Evolutionary conservation across 2,888 invertebrate genomes (phyloP).

Genomic region (Platycheirus rosarum): DNA sequence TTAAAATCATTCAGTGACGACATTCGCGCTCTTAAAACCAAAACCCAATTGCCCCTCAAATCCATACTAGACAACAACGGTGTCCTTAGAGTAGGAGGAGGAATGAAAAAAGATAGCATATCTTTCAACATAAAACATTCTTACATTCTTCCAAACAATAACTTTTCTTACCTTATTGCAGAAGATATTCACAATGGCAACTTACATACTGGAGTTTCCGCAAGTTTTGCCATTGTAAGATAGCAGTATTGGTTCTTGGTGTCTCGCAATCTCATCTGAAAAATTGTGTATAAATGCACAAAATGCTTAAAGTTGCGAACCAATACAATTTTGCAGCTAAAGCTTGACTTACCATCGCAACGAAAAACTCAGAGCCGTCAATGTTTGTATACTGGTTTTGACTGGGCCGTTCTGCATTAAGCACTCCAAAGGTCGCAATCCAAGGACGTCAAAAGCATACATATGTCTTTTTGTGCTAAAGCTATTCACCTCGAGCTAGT

Average conservation of each 20-base stretch:
- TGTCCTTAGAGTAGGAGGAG: conserved; percentile 1
- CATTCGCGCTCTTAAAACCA: not conserved
- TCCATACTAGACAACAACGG: not conserved
- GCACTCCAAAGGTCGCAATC: too few relatives aligned
- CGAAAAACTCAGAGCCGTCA: too few relatives aligned
- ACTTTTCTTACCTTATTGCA: conserved; percentile 7
- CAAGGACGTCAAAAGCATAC: too few relatives aligned
- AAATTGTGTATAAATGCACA: not conserved
- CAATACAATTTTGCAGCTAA: not conserved
- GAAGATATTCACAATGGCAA: not conserved
- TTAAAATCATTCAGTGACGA: too few relatives aligned
- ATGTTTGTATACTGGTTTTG: too few relatives aligned
- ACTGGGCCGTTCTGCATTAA: too few relatives aligned
- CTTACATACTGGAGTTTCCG: not conserved
- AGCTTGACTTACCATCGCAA: too few relatives aligned
- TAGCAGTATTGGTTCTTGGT: not conserved
- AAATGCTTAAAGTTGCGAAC: conserved; percentile 1
- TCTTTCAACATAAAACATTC: too few relatives aligned
- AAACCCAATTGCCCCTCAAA: too few relatives aligned
- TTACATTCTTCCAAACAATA: conserved; percentile 3
- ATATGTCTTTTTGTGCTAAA: too few relatives aligned
- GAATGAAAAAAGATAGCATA: not conserved
- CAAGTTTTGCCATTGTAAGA: not conserved
- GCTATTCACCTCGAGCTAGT: too few relatives aligned
- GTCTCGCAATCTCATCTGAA: not conserved